Evolutionary conservation across 64 coral and sea anemone species (phyloP), one percentile per base, ranked within the genome.

Genomic region (Montipora sp.): DNA sequence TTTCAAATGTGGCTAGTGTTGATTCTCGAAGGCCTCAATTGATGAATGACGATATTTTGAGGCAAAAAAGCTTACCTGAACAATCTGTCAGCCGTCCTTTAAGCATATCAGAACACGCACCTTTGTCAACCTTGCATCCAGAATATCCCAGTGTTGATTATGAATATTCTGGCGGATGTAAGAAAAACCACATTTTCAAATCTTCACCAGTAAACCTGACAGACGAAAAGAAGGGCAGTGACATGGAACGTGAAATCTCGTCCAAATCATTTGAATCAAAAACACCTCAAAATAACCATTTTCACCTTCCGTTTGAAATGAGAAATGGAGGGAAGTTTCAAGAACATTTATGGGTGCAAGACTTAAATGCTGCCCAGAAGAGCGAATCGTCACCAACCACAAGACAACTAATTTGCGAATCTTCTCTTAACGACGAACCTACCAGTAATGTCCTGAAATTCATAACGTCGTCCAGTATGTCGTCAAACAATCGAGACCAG

Each of bases 21-120:
- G 87, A 71, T n/a, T 75, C 22, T 69, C 21, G 67, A 24, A 82
- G 16, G 18, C 60, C 75, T 68, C 75, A 80, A 70, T 84, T 79
- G 77, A 82, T 78, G 80, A 50, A 90, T 82, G 7, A 14, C 10
- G 22, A 72, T 50, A 7, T 18, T 49, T 5, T 84, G 3, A 12
- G 8, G n/a, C 82, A 20, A 71, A 71, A 71, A 48, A 36, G 16
- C 44, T 16, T 70, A 43, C 13, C 12, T 11, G 65, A 50, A 7
- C 15, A 61, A 27, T n/a, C 65, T 15, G 43, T 59, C 61, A 43
- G 12, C 20, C 21, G 13, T 61, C 57, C 79, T 16, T 4, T 13
- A 36, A 82, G 79, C 44, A 61, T 60, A 82, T 61, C 55, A 45
- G 79, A 82, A 36, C 22, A 23, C 22, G 2, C 13, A 11, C 27